phyloP scores from a whole-genome alignment of 2,113 vertebrate species.

The Platycercus adscitus region DNA sequence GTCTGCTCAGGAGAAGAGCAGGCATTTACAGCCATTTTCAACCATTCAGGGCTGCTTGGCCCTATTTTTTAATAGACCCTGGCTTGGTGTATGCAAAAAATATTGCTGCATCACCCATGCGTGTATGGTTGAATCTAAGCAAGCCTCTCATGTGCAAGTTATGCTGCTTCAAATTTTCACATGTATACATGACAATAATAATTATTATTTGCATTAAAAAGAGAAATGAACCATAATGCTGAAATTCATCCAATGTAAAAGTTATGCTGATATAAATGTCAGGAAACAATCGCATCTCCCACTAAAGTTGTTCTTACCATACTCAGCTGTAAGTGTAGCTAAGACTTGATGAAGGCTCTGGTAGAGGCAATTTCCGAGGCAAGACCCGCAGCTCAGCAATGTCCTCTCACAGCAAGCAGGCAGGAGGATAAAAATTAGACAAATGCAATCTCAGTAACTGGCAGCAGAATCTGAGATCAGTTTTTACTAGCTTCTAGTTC shows the following conservation, averaged over 20 bases:
- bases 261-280: background rate
- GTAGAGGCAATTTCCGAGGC: background rate
- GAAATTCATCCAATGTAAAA: background rate
- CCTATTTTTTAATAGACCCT: background rate
- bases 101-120: background rate
- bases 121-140: background rate
- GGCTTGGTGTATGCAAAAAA: background rate
- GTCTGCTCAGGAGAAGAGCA: background rate
- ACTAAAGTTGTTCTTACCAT: background rate
- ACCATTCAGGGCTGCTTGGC: background rate
- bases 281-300: background rate
- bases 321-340: background rate
- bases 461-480: background rate
- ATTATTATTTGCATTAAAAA: background rate
- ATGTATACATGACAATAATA: background rate
- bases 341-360: background rate
- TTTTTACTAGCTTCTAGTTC: conserved; percentile 5
- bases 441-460: background rate
- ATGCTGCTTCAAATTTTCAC: background rate
- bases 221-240: background rate
- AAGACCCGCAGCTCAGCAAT: background rate
- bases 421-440: background rate
- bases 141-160: background rate
- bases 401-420: background rate
- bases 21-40: background rate